Percentiles rank a stretch among this genome's conserved stretches.
Evolutionary conservation across 2,113 vertebrate species (phyloP).

Genomic region (Aix galericulata): DNA sequence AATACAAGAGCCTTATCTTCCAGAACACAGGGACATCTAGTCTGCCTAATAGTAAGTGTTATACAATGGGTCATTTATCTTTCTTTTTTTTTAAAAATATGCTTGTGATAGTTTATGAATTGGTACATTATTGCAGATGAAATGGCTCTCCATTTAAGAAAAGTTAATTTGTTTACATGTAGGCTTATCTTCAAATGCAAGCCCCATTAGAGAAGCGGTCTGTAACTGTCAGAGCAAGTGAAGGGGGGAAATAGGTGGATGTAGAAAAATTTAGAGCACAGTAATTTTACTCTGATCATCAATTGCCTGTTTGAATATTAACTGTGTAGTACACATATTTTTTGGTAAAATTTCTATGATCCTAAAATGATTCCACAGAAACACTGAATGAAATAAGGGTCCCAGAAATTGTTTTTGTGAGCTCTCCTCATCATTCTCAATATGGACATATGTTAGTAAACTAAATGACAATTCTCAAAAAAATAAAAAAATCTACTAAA

Average conservation of each 20-base stretch:
- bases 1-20: slow-evolving; percentile 81
- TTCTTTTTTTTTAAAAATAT: slow-evolving; percentile 57
- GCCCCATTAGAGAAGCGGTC: slow-evolving; percentile 75
- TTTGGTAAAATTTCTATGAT: background rate
- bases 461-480: background rate
- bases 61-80: slow-evolving; percentile 79
- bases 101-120: slow-evolving; percentile 79
- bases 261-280: slow-evolving; percentile 66
- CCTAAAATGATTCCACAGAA: background rate
- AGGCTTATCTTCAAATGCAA: slow-evolving; percentile 81
- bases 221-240: slow-evolving; percentile 75
- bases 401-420: background rate
- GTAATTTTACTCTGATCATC: slow-evolving; percentile 62
- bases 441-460: background rate
- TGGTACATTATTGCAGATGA: slow-evolving; percentile 76
- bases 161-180: slow-evolving; percentile 84
- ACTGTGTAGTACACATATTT: background rate
- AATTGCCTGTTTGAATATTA: background rate
- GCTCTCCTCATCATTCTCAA: background rate
- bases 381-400: background rate
- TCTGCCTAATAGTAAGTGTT: slow-evolving; percentile 76
- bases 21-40: slow-evolving; percentile 80
- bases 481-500: background rate
- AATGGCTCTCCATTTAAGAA: slow-evolving; percentile 80
- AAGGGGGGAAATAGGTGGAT: slow-evolving; percentile 58